Conservation (phyloP, 2,888 invertebrate genomes). For the Spisula subtruncata region DNA sequence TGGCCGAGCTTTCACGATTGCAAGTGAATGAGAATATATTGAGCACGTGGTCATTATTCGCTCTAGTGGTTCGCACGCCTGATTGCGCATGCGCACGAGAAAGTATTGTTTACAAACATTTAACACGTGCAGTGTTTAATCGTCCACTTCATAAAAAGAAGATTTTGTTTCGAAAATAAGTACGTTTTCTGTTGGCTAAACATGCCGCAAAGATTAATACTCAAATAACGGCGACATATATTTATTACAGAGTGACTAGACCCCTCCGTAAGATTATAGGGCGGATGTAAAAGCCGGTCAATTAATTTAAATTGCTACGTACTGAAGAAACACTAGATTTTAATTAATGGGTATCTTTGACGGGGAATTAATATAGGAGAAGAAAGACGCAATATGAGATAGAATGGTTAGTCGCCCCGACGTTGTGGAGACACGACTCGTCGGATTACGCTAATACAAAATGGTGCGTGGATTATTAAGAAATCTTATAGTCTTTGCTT, state of each 20-base stretch:
- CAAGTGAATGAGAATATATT: too few relatives aligned
- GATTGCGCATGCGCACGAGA: too few relatives aligned
- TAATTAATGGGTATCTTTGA: neutral
- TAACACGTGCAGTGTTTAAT: neutral
- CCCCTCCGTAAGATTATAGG: neutral
- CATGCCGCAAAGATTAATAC: constrained; percentile 1
- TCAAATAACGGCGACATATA: constrained; percentile 19
- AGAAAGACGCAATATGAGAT: neutral
- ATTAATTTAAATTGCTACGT: neutral
- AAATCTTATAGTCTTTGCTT: too few relatives aligned
- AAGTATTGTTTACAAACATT: too few relatives aligned
- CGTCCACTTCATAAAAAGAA: neutral
- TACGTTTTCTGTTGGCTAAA: neutral
- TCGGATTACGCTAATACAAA: too few relatives aligned
- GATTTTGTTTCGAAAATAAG: neutral
- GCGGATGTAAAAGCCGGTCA: neutral
- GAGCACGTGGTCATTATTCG: too few relatives aligned
- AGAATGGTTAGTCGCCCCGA: neutral
- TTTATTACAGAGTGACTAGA: neutral
- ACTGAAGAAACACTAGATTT: neutral
- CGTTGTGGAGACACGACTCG: neutral
- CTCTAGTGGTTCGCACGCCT: too few relatives aligned
- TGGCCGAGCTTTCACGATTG: too few relatives aligned
- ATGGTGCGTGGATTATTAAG: too few relatives aligned
- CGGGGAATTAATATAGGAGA: neutral